Evolutionary conservation across 2,888 invertebrate genomes (phyloP), one percentile per base, ranked within the genome.

Genomic region (Luperina testacea): DNA sequence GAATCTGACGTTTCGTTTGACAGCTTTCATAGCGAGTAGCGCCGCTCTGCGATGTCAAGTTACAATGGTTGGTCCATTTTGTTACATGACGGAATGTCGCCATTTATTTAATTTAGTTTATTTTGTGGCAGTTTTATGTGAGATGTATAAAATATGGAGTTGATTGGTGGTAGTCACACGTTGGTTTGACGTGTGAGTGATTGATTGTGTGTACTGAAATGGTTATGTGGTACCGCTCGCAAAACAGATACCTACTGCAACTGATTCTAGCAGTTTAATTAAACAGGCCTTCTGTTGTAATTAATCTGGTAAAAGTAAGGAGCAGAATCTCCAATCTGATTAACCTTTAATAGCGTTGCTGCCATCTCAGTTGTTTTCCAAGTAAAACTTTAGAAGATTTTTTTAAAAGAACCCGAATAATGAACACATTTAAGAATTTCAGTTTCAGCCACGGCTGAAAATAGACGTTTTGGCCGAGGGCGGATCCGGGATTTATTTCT

Each of bases 81-180:
- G 68, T 75, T 75, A 84, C 77, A 77, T 80, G 75, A 73, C 76
- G 80, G 80, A 80, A 84, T 87, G 83, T 83, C 70, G 69, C 63
- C 82, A 76, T 82, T 81, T 57, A 65, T 59, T 67, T 64, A 59
- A 65, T 75, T 45, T 38, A 51, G 80, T 75, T 82, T 78, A 68
- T 72, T 73, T 81, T 77, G 74, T 72, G 24, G n/a, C n/a, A 27
- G 42, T 68, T 77, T 27, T 67, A 61, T 67, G 24, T 61, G 73
- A 76, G 73, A 75, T 75, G 51, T 17, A 57, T 79, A 75, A 82
- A 84, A 78, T 85, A 78, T 59, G 24, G 32, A 57, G 27, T 32
- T 74, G 20, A 78, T 74, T 68, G 71, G 13, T 48, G n/a, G 27
- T 15, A 38, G n/a, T 15, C 81, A 84, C 59, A 79, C 51, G 15